A percentile compares a stretch with the other conserved stretches of the same genome.
Conservation (phyloP, 2,888 invertebrate genomes). For the Clanis bilineata region DNA sequence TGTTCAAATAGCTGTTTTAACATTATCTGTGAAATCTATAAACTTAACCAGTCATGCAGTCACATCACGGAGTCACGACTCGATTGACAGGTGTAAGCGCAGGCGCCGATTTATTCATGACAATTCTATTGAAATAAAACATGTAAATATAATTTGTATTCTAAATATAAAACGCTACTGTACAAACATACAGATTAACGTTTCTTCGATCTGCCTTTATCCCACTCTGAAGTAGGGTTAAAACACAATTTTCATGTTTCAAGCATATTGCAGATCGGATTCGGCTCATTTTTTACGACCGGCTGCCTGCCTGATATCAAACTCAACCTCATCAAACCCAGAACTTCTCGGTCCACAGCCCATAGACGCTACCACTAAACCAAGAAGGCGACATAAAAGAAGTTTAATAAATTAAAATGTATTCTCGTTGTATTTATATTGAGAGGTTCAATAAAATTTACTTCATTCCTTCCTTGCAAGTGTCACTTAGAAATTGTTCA, state of each 20-base stretch:
- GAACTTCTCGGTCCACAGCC: too few relatives aligned
- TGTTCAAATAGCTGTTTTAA: neutral
- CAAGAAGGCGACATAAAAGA: too few relatives aligned
- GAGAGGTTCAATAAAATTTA: neutral
- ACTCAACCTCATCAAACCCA: too few relatives aligned
- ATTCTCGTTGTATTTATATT: neutral
- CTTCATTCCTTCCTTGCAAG: neutral
- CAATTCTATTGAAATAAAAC: conserved; percentile 16
- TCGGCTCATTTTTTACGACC: too few relatives aligned
- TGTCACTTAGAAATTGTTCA: conserved; percentile 1
- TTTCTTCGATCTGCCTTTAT: too few relatives aligned
- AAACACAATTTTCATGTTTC: too few relatives aligned
- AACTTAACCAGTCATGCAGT: conserved; percentile 5
- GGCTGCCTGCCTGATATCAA: too few relatives aligned
- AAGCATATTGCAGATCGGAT: too few relatives aligned
- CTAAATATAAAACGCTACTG: conserved; percentile 2
- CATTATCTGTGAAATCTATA: neutral
- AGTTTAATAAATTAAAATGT: neutral
- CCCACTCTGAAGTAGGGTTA: too few relatives aligned
- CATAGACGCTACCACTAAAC: too few relatives aligned
- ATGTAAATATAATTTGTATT: conserved; percentile 6
- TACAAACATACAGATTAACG: conserved; percentile 1
- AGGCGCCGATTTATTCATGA: conserved; percentile 18
- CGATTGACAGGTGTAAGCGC: conserved; percentile 20
- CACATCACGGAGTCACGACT: conserved; percentile 16